Base-by-base conservation (phyloP, 2,888 invertebrate genomes). In the Rhagonycha fulva region DNA sequence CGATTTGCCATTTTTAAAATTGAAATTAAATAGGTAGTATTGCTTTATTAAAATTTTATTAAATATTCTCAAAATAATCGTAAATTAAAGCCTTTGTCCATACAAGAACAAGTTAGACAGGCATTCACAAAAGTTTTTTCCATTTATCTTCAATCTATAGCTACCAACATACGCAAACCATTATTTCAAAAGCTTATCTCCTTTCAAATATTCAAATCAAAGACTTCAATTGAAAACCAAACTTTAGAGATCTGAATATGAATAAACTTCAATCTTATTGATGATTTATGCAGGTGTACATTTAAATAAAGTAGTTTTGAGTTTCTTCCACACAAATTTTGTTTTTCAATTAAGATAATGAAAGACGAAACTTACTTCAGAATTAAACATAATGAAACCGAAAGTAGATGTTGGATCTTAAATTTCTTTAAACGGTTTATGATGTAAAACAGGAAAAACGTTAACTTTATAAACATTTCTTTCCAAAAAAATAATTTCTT, bases 131-230 rank as follows among this genome's bases (percentile, higher is more conserved):
- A 80, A 77, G 32, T 73, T 79, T 78, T 80, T 79, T 80, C 71
- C 79, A 80, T 80, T 80, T 80, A 80, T 80, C 80, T 80, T 77
- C 67, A 74, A 79, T 79, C 79, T 80, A 76, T 74, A 76, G 78
- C 78, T 76, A 76, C 78, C 76, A 76, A 75, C 76, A 76, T 78
- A 78, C 78, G 78, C 78, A 67, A 72, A 68, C 76, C 68, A 78
- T 78, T 78, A 78, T 78, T 78, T 78, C 78, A 78, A 78, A 76
- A 74, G 73, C 78, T 78, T 78, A 78, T 78, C 78, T 78, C 74
- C 75, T 78, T 78, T 78, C 76, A 78, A 75, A 78, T 78, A 78
- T 78, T 78, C 76, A 78, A 78, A 78, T 78, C 76, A 78, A 78
- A 78, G 78, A 75, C 75, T 78, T 76, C 78, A 78, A 78, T 78